Evolutionary conservation across 1,140 invertebrate genomes (phyloP).

Genomic region (Lamellibrachia luymesi): DNA sequence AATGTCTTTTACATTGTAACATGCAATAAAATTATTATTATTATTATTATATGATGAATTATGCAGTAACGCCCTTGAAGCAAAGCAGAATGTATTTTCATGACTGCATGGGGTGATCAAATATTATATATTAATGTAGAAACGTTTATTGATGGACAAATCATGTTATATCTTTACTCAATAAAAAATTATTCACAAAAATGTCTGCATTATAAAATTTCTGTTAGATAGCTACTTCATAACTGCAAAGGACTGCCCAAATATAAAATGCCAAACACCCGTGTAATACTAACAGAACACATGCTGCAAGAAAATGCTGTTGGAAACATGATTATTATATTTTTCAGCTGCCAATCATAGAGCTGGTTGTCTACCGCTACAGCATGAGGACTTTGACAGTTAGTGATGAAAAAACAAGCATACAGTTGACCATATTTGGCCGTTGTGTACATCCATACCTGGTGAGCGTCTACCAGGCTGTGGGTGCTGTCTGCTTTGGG

Average conservation of each 20-base stretch:
- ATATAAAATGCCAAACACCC: not conserved
- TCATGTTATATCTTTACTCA: too few species aligned
- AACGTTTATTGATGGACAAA: too few species aligned
- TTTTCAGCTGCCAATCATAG: not conserved
- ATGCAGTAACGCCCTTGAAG: too few species aligned
- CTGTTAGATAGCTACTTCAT: not conserved
- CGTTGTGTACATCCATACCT: not conserved
- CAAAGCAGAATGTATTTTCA: too few species aligned
- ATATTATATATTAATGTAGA: too few species aligned
- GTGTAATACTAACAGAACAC: not conserved
- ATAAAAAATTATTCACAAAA: not conserved
- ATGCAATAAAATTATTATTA: too few species aligned
- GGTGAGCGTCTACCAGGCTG: constrained; percentile 14
- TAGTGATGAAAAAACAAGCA: not conserved
- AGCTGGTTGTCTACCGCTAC: not conserved
- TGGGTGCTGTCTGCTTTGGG: constrained; percentile 78
- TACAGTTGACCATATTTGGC: not conserved
- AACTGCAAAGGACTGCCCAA: not conserved
- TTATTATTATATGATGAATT: too few species aligned
- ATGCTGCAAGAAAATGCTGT: not conserved
- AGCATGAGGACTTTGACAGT: not conserved
- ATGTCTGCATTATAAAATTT: not conserved
- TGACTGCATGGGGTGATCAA: too few species aligned
- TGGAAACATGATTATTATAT: not conserved
- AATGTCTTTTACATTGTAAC: too few species aligned